A percentile compares a stretch with the other conserved stretches of the same genome.
Evolutionary conservation across 2,113 vertebrate species (phyloP).

Genomic region (Todiramphus saurophagus): DNA sequence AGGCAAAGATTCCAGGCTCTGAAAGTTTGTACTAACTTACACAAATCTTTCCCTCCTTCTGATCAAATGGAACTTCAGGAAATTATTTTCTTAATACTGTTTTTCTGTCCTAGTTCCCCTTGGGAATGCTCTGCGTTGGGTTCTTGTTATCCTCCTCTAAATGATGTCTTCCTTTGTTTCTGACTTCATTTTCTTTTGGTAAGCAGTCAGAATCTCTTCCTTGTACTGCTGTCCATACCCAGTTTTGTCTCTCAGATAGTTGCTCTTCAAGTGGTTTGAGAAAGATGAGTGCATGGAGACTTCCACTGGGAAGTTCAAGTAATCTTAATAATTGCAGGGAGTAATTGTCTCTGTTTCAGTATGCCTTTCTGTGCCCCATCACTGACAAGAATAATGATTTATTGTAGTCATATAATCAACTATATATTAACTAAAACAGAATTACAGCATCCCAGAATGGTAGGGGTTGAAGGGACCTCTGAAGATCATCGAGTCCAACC

Average conservation of each 20-base stretch:
- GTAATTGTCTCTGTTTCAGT: not conserved
- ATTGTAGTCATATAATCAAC: not conserved
- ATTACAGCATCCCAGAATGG: no score
- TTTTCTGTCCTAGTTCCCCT: not conserved
- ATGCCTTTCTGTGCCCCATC: not conserved
- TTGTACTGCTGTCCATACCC: not conserved
- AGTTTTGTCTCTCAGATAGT: not conserved
- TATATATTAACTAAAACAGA: not conserved
- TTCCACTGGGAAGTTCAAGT: not conserved
- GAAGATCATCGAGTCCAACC: no score
- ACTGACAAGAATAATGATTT: not conserved
- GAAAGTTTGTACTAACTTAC: not conserved
- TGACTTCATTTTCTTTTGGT: not conserved
- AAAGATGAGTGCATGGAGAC: not conserved
- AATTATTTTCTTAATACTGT: not conserved
- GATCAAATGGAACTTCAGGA: not conserved
- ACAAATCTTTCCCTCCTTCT: not conserved
- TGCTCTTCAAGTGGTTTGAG: not conserved
- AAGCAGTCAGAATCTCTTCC: not conserved
- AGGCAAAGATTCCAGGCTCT: not conserved
- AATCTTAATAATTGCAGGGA: not conserved
- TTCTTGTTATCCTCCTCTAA: not conserved
- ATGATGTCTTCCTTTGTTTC: not conserved
- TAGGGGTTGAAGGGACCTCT: no score
- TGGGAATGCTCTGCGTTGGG: not conserved